Base-by-base conservation (phyloP, 2,888 invertebrate species). In the Gastrophysa polygoni region DNA sequence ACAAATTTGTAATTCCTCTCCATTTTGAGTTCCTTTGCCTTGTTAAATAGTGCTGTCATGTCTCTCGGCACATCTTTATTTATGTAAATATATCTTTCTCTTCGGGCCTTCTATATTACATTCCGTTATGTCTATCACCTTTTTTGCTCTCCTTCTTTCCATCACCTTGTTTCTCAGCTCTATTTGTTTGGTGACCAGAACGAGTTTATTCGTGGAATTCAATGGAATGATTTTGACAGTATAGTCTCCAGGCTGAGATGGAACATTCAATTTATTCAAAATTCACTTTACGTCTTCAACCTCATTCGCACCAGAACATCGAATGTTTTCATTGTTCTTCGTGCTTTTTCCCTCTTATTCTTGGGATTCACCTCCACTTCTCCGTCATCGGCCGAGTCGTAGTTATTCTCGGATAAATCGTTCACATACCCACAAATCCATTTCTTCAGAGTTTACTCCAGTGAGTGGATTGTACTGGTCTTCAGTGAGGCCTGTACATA, bases 1-100 rank as follows among this genome's bases (percentile, higher is more conserved):
- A 51, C 47, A 17, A 47, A 47, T 20, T 20, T 47, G 20, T 21
- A 47, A 10, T 16, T 47, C 20, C 8, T 47, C 47, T 47, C 47
- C 20, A 24, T 47, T 47, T 47, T 47, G 47, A 47, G 47, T 24
- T 47, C 20, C 21, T 47, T 47, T 47, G 47, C 47, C 20, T 47
- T 47, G 20, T 47, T 47, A 20, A 47, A 47, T 20, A 47, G 21
- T 47, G 47, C 20, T 18, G 18, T 47, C 20, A 21, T 47, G 18
- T 47, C 47, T 47, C 47, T 47, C 21, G 47, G 47, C 21, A 47
- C 47, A 18, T 47, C 44, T 44, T 44, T 10, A 44, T 44, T 16
- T 18, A 18, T 18, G n/a, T n/a, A n/a, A n/a, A 20, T 47, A 47
- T 47, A 47, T 20, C 47, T 47, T 47, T 46, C 46, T 46, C 14